Evolutionary conservation across 2,888 invertebrate genomes (phyloP).

Genomic region (Azorinus chamasolen): DNA sequence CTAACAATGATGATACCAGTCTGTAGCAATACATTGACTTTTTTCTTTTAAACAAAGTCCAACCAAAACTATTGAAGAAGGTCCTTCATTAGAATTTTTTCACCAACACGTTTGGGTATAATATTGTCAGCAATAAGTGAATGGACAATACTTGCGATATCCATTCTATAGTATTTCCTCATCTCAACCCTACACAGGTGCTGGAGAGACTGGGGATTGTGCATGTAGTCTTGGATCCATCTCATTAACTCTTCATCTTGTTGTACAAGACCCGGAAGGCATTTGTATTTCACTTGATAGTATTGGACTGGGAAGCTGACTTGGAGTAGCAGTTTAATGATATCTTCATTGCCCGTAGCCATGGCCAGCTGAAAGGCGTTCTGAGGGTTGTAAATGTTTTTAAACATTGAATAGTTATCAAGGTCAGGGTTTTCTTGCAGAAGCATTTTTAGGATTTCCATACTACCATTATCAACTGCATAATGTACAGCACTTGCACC

Average conservation of each 20-base stretch:
- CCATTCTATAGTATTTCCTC: conserved; percentile 41
- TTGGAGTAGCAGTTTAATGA: conserved; percentile 72
- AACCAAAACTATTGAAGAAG: too few relatives aligned
- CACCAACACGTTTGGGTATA: conserved; percentile 67
- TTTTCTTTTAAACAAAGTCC: too few relatives aligned
- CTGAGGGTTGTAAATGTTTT: conserved; percentile 68
- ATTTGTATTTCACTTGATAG: conserved; percentile 48
- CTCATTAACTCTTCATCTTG: conserved; percentile 61
- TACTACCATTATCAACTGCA: conserved; percentile 69
- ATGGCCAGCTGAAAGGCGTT: conserved; percentile 79
- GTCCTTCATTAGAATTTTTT: conserved; percentile 65
- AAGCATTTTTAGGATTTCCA: conserved; percentile 74
- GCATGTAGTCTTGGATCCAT: conserved; percentile 65
- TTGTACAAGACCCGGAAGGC: conserved; percentile 51
- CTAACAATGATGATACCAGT: too few relatives aligned
- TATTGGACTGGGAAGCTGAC: conserved; percentile 71
- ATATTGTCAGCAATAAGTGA: conserved; percentile 1
- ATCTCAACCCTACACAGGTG: conserved; percentile 66
- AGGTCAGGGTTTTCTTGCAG: conserved; percentile 77
- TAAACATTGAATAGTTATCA: conserved; percentile 65
- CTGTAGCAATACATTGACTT: too few relatives aligned
- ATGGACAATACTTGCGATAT: conserved; percentile 6
- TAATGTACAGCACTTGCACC: conserved; percentile 71
- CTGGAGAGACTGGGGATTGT: conserved; percentile 65
- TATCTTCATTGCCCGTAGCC: conserved; percentile 62